These are phyloP conservation scores for Brachionus koreanus DNA, from an alignment of 1,140 invertebrate genomes.

Conservation along the genomic window DNA sequence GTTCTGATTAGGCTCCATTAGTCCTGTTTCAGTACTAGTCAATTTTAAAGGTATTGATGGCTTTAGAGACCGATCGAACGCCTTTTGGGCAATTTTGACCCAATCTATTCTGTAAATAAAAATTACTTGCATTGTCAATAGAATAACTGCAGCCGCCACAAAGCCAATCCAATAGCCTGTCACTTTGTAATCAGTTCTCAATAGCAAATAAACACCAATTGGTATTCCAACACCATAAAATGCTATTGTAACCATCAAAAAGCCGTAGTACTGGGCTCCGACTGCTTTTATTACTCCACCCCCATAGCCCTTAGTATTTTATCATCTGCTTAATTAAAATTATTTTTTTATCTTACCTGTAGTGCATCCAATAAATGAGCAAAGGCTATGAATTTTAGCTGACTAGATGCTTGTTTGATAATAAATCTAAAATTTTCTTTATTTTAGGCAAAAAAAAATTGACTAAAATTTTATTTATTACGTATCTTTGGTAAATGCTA, in stretches of 20 bases:
- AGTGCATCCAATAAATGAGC: not conserved
- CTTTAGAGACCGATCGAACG: not conserved
- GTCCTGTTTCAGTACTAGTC: not conserved
- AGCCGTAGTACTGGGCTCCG: not conserved
- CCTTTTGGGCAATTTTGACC: not conserved
- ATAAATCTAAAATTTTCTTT: not conserved
- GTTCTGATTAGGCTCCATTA: not conserved
- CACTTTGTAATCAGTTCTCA: constrained; percentile 23
- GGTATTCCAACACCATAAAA: constrained; percentile 36
- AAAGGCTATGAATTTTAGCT: not conserved
- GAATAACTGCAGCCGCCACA: not conserved
- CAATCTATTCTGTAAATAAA: constrained; percentile 20
- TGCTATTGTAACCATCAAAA: not conserved
- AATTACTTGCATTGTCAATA: not conserved
- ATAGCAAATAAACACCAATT: constrained; percentile 2
- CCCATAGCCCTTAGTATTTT: not conserved
- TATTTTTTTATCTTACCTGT: not conserved
- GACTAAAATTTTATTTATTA: not conserved
- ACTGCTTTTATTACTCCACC: not conserved
- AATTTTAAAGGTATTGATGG: not conserved
- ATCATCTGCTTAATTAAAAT: not conserved
- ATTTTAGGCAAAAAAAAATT: not conserved
- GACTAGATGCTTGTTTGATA: not conserved
- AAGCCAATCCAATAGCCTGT: constrained; percentile 27
- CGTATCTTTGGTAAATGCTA: not conserved